Base-by-base conservation (phyloP, 2,888 invertebrate species). In the Polymixis lichenea region DNA sequence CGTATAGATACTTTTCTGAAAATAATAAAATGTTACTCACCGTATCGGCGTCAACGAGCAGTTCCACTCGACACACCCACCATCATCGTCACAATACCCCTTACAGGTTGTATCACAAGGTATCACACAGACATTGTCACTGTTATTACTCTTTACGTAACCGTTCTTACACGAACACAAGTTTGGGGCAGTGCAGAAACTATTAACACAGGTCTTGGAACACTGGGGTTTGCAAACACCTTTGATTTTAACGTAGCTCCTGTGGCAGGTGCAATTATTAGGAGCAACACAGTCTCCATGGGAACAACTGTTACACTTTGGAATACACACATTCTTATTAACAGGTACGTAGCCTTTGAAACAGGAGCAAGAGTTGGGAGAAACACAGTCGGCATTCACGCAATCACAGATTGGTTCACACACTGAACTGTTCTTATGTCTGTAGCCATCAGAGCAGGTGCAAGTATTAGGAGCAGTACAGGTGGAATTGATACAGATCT, bases 291-390 rank as follows among this genome's bases (percentile, higher is more conserved):
- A 95, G 4, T 80, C 66, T 4, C 94, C 94, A 71, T 94, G 91
- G 4, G 65, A 58, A 73, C 87, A 87, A 60, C 69, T 75, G 56
- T 51, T 62, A 75, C 89, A 89, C 22, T 84, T 84, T 0, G 89
- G 87, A 11, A 75, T 66, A 84, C 95, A 94, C 0, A 75, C 55
- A 6, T 86, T 87, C 46, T 81, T 73, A 64, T 89, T 89, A 0
- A 82, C 28, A 4, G 55, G 61, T 11, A 60, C 46, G 49, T 90
- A 94, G 0, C 97, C 97, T 19, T 90, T 89, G 64, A 92, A 89
- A 81, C 97, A 97, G 43, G 94, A 89, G 64, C 97, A 97, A 2
- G 88, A 89, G 53, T 95, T 90, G 0, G 97, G 96, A 15, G 83
- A 89, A 6, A 85, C 76, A 78, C 96, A 95, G 3, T 93, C 92